A percentile compares a stretch with the other conserved stretches of the same genome.
Evolutionary conservation across 2,888 invertebrate species (phyloP).

Genomic region (Trissolcus japonicus): DNA sequence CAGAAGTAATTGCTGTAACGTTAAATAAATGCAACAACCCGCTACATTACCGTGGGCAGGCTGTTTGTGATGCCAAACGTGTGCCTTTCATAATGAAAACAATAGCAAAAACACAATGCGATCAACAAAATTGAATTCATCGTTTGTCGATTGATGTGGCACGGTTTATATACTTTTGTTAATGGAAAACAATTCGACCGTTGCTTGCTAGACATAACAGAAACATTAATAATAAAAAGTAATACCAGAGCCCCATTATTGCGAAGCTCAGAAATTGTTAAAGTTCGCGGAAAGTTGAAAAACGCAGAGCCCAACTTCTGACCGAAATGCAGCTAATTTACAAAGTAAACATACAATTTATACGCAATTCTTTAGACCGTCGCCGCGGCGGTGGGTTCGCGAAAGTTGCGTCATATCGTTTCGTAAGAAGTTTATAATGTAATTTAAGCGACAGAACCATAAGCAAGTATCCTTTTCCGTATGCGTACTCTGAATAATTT

Average conservation of each 20-base stretch:
- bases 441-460: slow-evolving; percentile 34
- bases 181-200: not conserved
- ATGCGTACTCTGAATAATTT: slow-evolving; percentile 48
- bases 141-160: slow-evolving; percentile 11
- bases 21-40: slow-evolving; percentile 18
- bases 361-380: slow-evolving; percentile 20
- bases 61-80: slow-evolving; percentile 7
- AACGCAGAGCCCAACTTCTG: not conserved
- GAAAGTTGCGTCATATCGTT: slow-evolving; percentile 33
- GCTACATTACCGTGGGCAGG: slow-evolving; percentile 18
- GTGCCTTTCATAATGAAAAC: slow-evolving; percentile 26
- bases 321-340: slow-evolving; percentile 11
- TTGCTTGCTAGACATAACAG: not conserved
- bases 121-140: slow-evolving; percentile 27
- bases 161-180: not conserved
- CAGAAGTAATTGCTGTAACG: slow-evolving; percentile 5
- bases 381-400: slow-evolving; percentile 4
- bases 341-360: slow-evolving; percentile 22
- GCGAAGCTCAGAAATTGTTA: not conserved
- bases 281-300: slow-evolving; percentile 2
- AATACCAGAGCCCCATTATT: too few species aligned
- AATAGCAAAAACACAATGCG: slow-evolving; percentile 10
- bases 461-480: slow-evolving; percentile 34
- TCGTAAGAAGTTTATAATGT: slow-evolving; percentile 40
- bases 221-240: not conserved